These are phyloP conservation scores for Numenius arquata DNA, from an alignment of 2,113 vertebrate species.

Conservation along the genomic window DNA sequence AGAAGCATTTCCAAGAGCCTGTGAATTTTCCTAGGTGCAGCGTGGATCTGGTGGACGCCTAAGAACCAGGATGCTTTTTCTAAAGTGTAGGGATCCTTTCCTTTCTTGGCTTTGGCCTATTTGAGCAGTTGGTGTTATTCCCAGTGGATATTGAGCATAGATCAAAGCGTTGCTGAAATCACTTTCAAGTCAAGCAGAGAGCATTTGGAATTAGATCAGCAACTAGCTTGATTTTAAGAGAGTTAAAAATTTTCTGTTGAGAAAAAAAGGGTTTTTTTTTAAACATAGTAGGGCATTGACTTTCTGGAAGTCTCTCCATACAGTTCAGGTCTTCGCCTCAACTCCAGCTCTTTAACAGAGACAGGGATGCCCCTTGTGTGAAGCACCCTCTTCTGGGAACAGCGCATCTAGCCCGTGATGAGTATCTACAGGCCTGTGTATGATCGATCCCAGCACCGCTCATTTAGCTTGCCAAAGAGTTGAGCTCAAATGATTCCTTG, in stretches of 20 bases:
- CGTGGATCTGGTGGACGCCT: neutral
- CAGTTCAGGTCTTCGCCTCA: neutral
- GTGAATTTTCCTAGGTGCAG: neutral
- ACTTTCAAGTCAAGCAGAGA: slow-evolving; percentile 63
- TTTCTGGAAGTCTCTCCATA: neutral
- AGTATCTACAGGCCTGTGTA: neutral
- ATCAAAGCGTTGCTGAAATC: slow-evolving; percentile 63
- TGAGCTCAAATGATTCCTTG: neutral
- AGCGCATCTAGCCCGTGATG: neutral
- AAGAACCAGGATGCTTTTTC: neutral
- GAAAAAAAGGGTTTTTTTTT: neutral
- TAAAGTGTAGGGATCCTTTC: neutral
- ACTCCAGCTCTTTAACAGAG: neutral
- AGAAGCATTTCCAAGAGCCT: neutral
- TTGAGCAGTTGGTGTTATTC: slow-evolving; percentile 54
- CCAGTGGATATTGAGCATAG: slow-evolving; percentile 56
- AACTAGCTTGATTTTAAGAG: slow-evolving; percentile 40
- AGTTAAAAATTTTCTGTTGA: slow-evolving; percentile 4
- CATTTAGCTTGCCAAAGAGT: neutral
- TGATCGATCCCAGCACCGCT: neutral
- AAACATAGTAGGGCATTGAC: neutral
- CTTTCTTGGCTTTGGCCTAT: slow-evolving; percentile 28
- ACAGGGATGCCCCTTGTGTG: neutral
- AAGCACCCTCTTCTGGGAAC: neutral
- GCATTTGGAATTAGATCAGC: slow-evolving; percentile 58